These are phyloP conservation scores for Chaetorhynchus papuensis DNA, from an alignment of 2,113 vertebrate genomes.

Conservation along the genomic window DNA sequence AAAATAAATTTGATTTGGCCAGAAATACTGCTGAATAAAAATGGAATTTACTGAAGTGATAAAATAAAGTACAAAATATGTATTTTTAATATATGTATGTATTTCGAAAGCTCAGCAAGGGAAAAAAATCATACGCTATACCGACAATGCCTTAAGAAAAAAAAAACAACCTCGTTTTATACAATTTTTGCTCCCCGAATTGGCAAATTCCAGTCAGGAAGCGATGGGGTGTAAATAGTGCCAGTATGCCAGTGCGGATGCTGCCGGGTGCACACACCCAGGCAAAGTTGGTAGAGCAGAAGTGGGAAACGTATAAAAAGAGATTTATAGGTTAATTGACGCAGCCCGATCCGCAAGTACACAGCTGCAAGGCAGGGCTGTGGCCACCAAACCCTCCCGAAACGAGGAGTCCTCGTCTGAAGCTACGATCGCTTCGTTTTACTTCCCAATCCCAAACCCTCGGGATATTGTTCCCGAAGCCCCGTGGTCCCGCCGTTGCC, in stretches of 20 bases:
- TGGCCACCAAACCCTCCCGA: background rate
- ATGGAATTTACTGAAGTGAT: background rate
- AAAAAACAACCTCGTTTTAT: background rate
- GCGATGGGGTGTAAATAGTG: background rate
- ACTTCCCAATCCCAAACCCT: no score
- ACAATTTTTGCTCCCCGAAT: background rate
- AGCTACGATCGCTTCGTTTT: background rate
- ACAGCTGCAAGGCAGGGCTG: background rate
- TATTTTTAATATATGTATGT: background rate
- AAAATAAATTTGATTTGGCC: background rate
- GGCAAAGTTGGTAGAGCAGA: constrained; percentile 39
- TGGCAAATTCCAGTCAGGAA: background rate
- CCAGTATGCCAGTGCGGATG: background rate
- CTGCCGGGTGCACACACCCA: background rate
- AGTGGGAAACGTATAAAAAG: constrained; percentile 34
- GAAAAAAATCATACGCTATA: background rate
- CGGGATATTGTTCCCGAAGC: background rate
- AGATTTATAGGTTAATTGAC: constrained; percentile 66
- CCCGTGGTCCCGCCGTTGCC: background rate
- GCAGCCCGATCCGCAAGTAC: constrained; percentile 19
- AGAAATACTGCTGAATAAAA: background rate
- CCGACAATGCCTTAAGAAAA: background rate
- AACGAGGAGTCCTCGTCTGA: background rate
- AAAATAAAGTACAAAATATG: background rate
- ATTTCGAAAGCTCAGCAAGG: background rate